These are phyloP conservation scores for Galemys pyrenaicus DNA, from an alignment of 2,113 vertebrate genomes.

Conservation along the genomic window DNA sequence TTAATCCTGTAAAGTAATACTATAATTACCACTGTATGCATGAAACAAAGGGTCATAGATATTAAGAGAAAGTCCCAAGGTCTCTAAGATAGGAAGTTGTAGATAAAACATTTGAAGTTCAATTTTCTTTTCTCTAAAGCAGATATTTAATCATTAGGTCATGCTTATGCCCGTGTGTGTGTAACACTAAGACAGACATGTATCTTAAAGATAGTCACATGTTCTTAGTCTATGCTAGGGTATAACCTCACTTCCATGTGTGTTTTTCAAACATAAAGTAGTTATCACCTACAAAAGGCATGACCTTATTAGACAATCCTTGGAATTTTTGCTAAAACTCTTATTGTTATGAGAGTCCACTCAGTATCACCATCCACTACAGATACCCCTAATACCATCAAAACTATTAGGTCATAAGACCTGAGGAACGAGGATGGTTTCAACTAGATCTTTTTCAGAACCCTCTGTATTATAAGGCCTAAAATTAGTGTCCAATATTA, in stretches of 20 bases:
- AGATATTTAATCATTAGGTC: neutral
- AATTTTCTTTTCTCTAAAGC: neutral
- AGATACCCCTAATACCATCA: neutral
- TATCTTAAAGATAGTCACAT: too few relatives aligned
- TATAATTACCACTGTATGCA: neutral
- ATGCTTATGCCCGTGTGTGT: neutral
- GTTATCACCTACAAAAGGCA: neutral
- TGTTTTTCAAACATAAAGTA: neutral
- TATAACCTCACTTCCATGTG: neutral
- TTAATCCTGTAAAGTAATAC: neutral
- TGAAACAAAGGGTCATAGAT: neutral
- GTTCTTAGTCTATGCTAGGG: neutral
- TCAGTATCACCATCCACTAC: neutral
- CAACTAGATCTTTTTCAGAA: neutral
- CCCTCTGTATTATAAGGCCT: neutral
- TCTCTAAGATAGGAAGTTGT: neutral
- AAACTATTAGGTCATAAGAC: neutral
- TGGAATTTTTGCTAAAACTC: neutral
- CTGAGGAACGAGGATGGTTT: neutral
- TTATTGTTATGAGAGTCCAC: neutral
- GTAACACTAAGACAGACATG: neutral
- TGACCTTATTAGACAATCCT: neutral
- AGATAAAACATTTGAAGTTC: neutral
- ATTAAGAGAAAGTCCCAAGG: neutral
- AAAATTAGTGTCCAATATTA: neutral